Evolutionary conservation across 2,113 vertebrate genomes (phyloP).

Genomic region (Mastomys coucha): DNA sequence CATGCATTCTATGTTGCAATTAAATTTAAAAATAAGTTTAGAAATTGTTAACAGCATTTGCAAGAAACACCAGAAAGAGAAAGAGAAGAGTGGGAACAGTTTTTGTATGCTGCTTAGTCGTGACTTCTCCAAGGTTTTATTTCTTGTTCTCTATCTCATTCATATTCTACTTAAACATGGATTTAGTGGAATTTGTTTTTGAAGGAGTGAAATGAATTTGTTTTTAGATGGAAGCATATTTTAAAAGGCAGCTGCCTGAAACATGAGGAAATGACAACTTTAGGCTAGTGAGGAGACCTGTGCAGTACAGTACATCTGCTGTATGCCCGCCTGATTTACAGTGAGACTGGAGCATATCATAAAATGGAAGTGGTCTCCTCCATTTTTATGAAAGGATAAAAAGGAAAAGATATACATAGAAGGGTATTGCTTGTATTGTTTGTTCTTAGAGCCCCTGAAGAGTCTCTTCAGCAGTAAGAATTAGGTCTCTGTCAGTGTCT

Average conservation of each 20-base stretch:
- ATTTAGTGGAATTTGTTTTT: slow-evolving; percentile 3
- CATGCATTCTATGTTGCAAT: not conserved
- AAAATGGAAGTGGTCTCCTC: not conserved
- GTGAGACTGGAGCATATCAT: not conserved
- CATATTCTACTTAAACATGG: not conserved
- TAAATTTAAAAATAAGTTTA: slow-evolving; percentile 4
- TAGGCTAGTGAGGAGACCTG: not conserved
- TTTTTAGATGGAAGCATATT: not conserved
- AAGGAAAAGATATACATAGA: not conserved
- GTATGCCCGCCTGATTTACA: not conserved
- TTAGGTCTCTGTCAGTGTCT: not conserved
- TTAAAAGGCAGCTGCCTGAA: not conserved
- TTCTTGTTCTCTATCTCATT: not conserved
- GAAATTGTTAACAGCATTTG: slow-evolving; percentile 4
- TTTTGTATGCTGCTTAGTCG: not conserved
- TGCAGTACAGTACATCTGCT: not conserved
- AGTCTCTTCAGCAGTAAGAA: not conserved
- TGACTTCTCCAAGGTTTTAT: not conserved
- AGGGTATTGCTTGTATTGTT: not conserved
- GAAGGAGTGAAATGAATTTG: not conserved
- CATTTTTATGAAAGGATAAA: not conserved
- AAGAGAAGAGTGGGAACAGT: not conserved
- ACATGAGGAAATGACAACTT: not conserved
- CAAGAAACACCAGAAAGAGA: not conserved
- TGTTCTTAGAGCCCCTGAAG: slow-evolving; percentile 4